Evolutionary conservation across 1,140 invertebrate genomes (phyloP), one percentile per base, ranked within the genome.

Genomic region (Physella acuta): DNA sequence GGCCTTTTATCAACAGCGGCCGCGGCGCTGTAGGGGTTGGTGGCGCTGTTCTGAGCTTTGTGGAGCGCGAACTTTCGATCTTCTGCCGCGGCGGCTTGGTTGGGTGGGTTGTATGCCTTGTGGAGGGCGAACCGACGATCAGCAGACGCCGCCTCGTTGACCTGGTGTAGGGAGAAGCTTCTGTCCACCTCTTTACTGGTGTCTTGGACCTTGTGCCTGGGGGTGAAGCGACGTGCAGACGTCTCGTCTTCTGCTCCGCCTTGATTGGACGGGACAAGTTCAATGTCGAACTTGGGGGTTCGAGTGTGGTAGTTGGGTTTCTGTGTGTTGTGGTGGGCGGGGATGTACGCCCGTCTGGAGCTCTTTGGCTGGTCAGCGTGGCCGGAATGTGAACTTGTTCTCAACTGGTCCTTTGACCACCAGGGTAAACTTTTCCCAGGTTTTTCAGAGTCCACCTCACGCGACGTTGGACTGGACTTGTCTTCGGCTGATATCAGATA

Each of bases 61-160:
- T 63, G 37, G 24, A 44, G 30, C 20, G 28, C 62, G n/a, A 51
- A 31, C 24, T 64, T 36, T 37, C 62, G 49, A 17, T 52, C 62
- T 52, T 44, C 14, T 31, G 34, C 62, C 11, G 62, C 39, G 11
- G 39, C 26, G 44, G 39, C 62, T 16, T 52, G 49, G 26, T 30
- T 2, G 1, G 26, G 28, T 16, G n/a, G 31, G 3, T 31, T 28
- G 1, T 24, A 8, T 5, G 8, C 53, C 8, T 24, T 5, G 53
- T 55, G 20, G 24, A 30, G 28, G 53, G 53, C 8, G 24, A 55
- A 30, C 24, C 20, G 53, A 55, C 53, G 53, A 8, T 30, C 20
- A 30, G 8, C 24, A 8, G 8, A 8, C 8, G 39, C 8, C 8
- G 8, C 39, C 8, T 8, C 8, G 20, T 44, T 44, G 8, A 20